A percentile compares a stretch with the other conserved stretches of the same genome.
phyloP scores from a whole-genome alignment of 2,113 vertebrate species.

The Notarius quadriscutis region DNA sequence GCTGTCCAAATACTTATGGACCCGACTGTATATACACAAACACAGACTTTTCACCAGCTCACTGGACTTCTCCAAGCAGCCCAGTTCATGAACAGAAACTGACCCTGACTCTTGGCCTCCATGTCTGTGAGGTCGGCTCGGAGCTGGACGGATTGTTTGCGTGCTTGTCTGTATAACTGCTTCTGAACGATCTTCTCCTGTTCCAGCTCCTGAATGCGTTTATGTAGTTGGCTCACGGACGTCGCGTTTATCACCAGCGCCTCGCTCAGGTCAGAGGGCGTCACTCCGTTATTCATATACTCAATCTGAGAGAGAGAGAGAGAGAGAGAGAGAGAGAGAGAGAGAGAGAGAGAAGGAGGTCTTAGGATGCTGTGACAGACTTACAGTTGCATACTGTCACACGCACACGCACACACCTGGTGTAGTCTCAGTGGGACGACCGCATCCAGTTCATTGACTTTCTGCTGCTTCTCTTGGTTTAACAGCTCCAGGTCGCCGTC shows the following conservation, averaged over 20 bases:
- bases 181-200: constrained; percentile 77
- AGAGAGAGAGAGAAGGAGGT: constrained; percentile 27
- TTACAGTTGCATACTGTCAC: background rate
- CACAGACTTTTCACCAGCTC: background rate
- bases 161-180: constrained; percentile 72
- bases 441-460: constrained; percentile 83
- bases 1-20: no score
- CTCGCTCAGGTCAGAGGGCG: constrained; percentile 75
- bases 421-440: constrained; percentile 85
- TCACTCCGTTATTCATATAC: constrained; percentile 66
- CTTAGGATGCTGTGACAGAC: background rate
- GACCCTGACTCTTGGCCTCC: constrained; percentile 72
- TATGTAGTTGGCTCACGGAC: constrained; percentile 73
- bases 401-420: constrained; percentile 76
- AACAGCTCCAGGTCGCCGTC: constrained; percentile 81
- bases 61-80: background rate
- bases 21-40: no score
- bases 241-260: constrained; percentile 78
- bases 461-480: constrained; percentile 86
- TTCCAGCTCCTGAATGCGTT: constrained; percentile 75
- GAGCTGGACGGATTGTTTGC: constrained; percentile 76
- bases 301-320: constrained; percentile 74
- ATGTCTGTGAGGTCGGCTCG: constrained; percentile 77
- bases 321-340: constrained; percentile 3
- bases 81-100: constrained; percentile 7